Conservation (phyloP, 1,140 invertebrate species). For the Archivesica marissinica region DNA sequence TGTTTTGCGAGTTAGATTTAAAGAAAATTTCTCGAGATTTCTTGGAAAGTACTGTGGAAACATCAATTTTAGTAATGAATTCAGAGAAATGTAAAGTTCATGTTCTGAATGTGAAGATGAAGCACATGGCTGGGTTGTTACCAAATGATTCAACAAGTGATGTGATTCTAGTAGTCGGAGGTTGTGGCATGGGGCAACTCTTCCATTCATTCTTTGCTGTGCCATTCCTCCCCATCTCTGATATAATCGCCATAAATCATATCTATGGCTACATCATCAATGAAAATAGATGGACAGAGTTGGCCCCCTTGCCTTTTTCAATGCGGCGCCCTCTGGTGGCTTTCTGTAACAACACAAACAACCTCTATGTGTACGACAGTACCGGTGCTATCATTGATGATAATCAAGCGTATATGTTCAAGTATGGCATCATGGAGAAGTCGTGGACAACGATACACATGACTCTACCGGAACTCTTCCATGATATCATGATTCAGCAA, state of each 20-base stretch:
- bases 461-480: conserved; percentile 58
- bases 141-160: conserved; percentile 64
- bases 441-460: conserved; percentile 67
- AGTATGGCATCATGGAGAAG: conserved; percentile 61
- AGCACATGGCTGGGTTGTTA: conserved; percentile 66
- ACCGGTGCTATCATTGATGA: conserved; percentile 49
- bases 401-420: conserved; percentile 59
- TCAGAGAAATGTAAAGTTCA: conserved; percentile 70
- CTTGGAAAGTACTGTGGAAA: conserved; percentile 66
- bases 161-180: conserved; percentile 74
- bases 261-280: conserved; percentile 73
- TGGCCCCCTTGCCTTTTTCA: conserved; percentile 72
- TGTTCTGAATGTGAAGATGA: conserved; percentile 70
- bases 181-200: conserved; percentile 64
- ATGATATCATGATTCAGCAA: conserved; percentile 63
- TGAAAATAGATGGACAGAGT: conserved; percentile 75
- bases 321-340: conserved; percentile 67
- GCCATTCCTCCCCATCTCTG: conserved; percentile 63
- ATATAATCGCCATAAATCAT: conserved; percentile 65
- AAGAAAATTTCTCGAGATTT: conserved; percentile 58
- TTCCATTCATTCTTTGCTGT: conserved; percentile 64
- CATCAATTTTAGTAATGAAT: conserved; percentile 59
- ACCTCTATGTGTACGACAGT: conserved; percentile 70
- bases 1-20: conserved; percentile 73
- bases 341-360: conserved; percentile 46